Percentiles rank a stretch among this genome's conserved stretches.
Evolutionary conservation across 2,888 invertebrate species (phyloP).

Genomic region (Odiellus spinosus): DNA sequence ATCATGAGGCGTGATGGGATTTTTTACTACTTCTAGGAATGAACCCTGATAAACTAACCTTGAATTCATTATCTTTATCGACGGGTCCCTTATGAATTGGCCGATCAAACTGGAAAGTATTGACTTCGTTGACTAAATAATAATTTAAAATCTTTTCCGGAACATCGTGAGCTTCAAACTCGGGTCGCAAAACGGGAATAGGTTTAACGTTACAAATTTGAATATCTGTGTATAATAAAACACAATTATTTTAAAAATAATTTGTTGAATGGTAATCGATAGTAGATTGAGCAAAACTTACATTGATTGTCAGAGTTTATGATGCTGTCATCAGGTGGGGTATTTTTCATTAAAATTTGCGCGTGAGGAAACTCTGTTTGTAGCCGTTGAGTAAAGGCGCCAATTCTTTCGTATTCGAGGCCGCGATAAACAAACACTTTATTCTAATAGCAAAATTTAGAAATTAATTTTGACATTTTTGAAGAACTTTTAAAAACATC

Average conservation of each 20-base stretch:
- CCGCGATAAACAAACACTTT: slow-evolving; percentile 91
- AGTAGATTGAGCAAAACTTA: no score
- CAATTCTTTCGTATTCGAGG: slow-evolving; percentile 82
- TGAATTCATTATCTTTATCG: slow-evolving; percentile 88
- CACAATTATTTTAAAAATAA: slow-evolving; percentile 4
- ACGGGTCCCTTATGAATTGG: slow-evolving; percentile 75
- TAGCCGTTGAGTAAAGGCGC: slow-evolving; percentile 79
- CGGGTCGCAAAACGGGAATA: slow-evolving; percentile 45
- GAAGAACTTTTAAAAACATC: slow-evolving; percentile 1
- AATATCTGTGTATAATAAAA: slow-evolving; percentile 43
- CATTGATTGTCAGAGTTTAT: slow-evolving; percentile 53
- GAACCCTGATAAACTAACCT: no score
- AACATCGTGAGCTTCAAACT: slow-evolving; percentile 44
- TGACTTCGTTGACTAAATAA: slow-evolving; percentile 79
- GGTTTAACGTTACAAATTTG: slow-evolving; percentile 91
- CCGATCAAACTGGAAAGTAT: slow-evolving; percentile 74
- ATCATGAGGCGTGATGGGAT: no score
- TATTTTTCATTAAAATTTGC: slow-evolving; percentile 80
- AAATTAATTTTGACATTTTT: no score
- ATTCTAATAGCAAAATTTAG: slow-evolving; percentile 42
- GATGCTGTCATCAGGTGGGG: slow-evolving; percentile 73
- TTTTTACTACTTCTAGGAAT: no score
- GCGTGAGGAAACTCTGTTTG: slow-evolving; percentile 88
- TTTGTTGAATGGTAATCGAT: no score
- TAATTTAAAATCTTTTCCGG: slow-evolving; percentile 75